Evolutionary conservation across 1,140 invertebrate genomes (phyloP), one percentile per base, ranked within the genome.

Genomic region (Coptotermes formosanus): DNA sequence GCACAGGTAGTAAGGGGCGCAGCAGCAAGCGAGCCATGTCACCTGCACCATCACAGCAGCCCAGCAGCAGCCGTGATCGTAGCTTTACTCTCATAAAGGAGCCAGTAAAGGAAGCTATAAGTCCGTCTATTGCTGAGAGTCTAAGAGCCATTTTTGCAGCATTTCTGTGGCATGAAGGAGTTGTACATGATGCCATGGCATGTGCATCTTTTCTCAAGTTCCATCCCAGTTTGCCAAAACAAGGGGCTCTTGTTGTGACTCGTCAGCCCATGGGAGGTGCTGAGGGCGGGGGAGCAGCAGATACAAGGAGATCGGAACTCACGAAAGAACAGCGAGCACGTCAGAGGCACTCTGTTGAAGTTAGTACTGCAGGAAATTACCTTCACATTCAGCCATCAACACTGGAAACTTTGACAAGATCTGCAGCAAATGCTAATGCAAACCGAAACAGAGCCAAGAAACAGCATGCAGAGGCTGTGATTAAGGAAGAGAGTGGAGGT

Each of bases 101-200:
- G 85, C 90, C 92, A 32, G 93, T 94, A 0, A 97, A 97, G 90
- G 94, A 96, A 88, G 97, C 97, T 0, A 94, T 99, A 89, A 97
- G 97, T 88, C 97, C 98, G 0, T 97, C 97, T 0, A 95, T 98
- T 30, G 98, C 97, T 0, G 98, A 99, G 90, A 97, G 97, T 89
- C 91, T 98, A 9, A 92, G 98, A 12, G 96, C 97, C 0, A 96
- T 99, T 0, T 99, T 99, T 91, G 98, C 98, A 0, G 97, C 98
- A 0, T 96, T 99, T 89, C 91, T 99, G 3, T 99, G 98, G 98
- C 98, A 99, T 90, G 98, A 99, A 92, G 98, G 97, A 3, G 96
- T 99, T 81, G 97, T 99, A 0, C 97, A 99, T 90, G 98, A 99
- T 90, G 98, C 98, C 11, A 99, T 99, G 95, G 97, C 98, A 0